phyloP scores from a whole-genome alignment of 92 coral and sea anemone species.

The Epizoanthus scotinus region DNA sequence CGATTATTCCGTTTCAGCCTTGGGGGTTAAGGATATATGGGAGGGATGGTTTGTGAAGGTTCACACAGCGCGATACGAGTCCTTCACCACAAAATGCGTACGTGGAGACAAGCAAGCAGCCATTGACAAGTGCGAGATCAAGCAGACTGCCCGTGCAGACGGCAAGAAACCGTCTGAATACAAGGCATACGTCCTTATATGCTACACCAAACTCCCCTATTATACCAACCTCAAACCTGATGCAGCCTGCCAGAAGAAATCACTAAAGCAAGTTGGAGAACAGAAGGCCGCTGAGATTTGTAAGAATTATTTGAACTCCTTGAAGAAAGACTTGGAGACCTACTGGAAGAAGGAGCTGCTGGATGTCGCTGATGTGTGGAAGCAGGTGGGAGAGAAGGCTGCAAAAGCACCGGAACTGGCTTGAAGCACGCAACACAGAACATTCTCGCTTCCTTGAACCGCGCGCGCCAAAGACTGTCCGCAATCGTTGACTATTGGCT shows the following conservation, averaged over 20 bases:
- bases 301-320: neutral
- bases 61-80: neutral
- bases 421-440: neutral
- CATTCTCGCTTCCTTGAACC: no score
- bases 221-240: no score
- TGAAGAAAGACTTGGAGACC: constrained; percentile 24
- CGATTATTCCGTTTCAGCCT: neutral
- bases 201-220: no score
- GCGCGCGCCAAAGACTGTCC: no score
- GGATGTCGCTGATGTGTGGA: constrained; percentile 24
- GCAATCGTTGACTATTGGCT: no score
- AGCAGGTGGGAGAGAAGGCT: neutral
- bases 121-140: neutral
- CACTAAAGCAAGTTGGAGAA: neutral
- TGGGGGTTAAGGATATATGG: neutral
- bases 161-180: neutral
- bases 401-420: constrained; percentile 15
- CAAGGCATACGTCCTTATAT: no score
- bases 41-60: constrained; percentile 1
- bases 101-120: constrained; percentile 17
- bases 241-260: neutral
- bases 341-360: constrained; percentile 35
- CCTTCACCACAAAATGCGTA: neutral
- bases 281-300: neutral
- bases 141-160: neutral